Base-by-base conservation (phyloP, 2,888 invertebrate species). In the Chalcis sispes region DNA sequence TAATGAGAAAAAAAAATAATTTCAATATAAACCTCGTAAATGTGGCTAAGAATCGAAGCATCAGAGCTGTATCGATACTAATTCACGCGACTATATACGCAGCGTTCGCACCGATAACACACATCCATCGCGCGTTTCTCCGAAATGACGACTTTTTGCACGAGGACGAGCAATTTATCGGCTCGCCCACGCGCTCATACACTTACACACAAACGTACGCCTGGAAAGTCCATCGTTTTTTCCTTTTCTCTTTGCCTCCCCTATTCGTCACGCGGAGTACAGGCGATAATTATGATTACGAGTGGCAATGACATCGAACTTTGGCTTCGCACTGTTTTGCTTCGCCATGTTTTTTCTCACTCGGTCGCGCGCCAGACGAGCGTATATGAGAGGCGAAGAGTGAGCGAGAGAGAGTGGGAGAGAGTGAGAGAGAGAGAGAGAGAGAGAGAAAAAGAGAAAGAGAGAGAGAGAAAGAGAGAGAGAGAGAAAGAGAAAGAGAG, bases 241-340 rank as follows among this genome's bases (percentile, higher is more conserved):
- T 66, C 61, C 42, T 42, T n/a, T 48, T 29, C 23, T 71, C 59
- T 18, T 18, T 54, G 4, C 42, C 25, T 61, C 59, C 65, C 72
- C 23, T 29, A 74, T 79, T 71, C 69, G 59, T 77, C 70, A 73
- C 32, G 67, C 66, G 52, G 32, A 64, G 50, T 18, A n/a, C 32
- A 23, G n/a, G 66, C 62, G 72, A 76, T 76, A 76, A 76, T 76
- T 72, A 72, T 72, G 76, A 76, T 72, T 76, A 76, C 75, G 58
- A 56, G 59, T 52, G 73, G 71, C 77, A 67, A 69, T 71, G 77
- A 74, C 77, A 77, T 77, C 74, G 77, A 77, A 71, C 73, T 69
- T 58, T 65, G n/a, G n/a, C n/a, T n/a, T n/a, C n/a, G n/a, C n/a
- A n/a, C n/a, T n/a, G n/a, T n/a, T n/a, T n/a, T n/a, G n/a, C n/a